phyloP scores from a whole-genome alignment of 2,888 invertebrate species.

The Eristalis pertinax region DNA sequence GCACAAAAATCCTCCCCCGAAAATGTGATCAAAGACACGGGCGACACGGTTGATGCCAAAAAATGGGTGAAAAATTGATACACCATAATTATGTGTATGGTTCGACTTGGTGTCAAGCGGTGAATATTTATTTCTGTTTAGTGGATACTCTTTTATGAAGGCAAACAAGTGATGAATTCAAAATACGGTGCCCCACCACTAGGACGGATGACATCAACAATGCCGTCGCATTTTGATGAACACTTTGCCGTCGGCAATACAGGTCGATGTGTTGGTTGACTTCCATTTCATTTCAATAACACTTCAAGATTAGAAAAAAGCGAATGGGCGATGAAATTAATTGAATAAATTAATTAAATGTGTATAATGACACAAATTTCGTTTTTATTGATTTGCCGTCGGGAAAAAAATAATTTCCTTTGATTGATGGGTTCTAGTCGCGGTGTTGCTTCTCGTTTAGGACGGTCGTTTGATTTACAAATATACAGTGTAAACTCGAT shows the following conservation, averaged over 20 bases:
- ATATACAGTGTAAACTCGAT: no score
- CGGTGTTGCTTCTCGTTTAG: no score
- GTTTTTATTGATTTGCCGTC: background rate
- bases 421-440: background rate
- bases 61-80: background rate
- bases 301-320: background rate
- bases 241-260: background rate
- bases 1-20: background rate
- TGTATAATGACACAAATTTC: background rate
- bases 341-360: background rate
- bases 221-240: background rate
- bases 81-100: no score
- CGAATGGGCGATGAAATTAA: background rate
- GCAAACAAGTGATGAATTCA: background rate
- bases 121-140: no score
- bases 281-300: background rate
- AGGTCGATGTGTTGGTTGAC: background rate
- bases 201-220: background rate
- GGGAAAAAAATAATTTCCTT: background rate
- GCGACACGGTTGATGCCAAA: no score
- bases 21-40: background rate
- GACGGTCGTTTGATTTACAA: no score
- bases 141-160: no score
- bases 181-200: background rate
- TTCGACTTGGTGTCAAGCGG: no score